phyloP scores from a whole-genome alignment of 1,140 invertebrate species.

The Dendroctonus ponderosae region DNA sequence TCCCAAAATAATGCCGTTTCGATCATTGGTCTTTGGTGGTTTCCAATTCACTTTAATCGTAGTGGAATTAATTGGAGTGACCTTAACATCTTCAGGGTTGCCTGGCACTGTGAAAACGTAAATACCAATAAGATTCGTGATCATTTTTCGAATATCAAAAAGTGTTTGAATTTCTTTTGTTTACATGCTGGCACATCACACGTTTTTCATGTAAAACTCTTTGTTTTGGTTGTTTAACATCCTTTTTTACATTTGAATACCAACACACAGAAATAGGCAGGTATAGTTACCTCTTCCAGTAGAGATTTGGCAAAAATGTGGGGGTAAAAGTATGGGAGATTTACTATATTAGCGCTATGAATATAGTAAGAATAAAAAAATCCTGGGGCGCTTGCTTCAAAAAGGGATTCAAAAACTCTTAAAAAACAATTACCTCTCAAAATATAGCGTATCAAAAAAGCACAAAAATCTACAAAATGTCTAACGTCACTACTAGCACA shows the following conservation, averaged over 20 bases:
- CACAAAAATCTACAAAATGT: slow-evolving; percentile 45
- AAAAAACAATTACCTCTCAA: slow-evolving; percentile 17
- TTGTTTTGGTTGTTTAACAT: slow-evolving; percentile 38
- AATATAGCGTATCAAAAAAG: slow-evolving; percentile 32
- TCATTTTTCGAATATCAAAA: not conserved
- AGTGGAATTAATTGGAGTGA: slow-evolving; percentile 86
- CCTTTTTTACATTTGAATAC: slow-evolving; percentile 53
- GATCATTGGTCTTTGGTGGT: slow-evolving; percentile 83
- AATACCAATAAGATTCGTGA: not conserved
- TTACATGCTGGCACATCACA: slow-evolving; percentile 48
- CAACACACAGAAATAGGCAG: slow-evolving; percentile 51
- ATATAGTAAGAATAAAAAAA: slow-evolving; percentile 22
- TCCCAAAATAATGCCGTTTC: slow-evolving; percentile 93
- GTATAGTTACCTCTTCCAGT: slow-evolving; percentile 50
- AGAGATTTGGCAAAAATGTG: slow-evolving; percentile 43
- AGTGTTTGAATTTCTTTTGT: slow-evolving; percentile 2
- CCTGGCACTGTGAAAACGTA: slow-evolving; percentile 80
- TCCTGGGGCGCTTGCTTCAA: slow-evolving; percentile 12
- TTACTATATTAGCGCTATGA: slow-evolving; percentile 27
- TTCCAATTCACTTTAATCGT: slow-evolving; percentile 90
- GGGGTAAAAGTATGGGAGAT: slow-evolving; percentile 11
- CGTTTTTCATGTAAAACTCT: slow-evolving; percentile 37
- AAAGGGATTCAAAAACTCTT: slow-evolving; percentile 19
- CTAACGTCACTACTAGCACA: slow-evolving; percentile 47
- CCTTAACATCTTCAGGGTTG: slow-evolving; percentile 88